Evolutionary conservation across 1,140 invertebrate species (phyloP).

Genomic region (Drosophila obscura): DNA sequence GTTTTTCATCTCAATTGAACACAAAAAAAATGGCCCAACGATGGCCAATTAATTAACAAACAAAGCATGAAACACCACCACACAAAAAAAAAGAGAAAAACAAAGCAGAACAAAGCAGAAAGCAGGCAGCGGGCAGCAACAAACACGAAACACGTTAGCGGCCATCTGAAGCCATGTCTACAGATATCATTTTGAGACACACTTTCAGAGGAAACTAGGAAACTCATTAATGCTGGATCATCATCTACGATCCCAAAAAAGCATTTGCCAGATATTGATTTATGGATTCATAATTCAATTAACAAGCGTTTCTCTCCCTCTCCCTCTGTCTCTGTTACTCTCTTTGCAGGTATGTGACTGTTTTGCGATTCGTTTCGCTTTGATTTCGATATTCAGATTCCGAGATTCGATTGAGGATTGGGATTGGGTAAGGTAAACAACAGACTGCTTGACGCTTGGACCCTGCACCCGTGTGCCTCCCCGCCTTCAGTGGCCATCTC

Average conservation of each 20-base stretch:
- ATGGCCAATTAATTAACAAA: conserved; percentile 75
- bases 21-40: conserved; percentile 8
- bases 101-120: conserved; percentile 4
- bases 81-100: not conserved
- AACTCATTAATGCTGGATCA: too few relatives aligned
- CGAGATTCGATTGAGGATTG: not conserved
- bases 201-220: too few relatives aligned
- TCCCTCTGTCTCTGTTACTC: too few relatives aligned
- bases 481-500: conserved; percentile 39
- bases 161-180: too few relatives aligned
- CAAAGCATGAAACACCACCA: conserved; percentile 55
- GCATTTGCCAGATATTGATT: too few relatives aligned
- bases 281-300: too few relatives aligned
- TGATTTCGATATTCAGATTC: conserved; percentile 1
- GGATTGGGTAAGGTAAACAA: conserved; percentile 44
- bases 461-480: not conserved
- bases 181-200: too few relatives aligned
- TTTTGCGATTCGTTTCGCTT: too few relatives aligned
- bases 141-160: too few relatives aligned
- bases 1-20: conserved; percentile 40
- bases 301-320: too few relatives aligned
- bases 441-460: conserved; percentile 59
- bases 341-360: too few relatives aligned
- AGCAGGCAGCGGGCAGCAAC: conserved; percentile 7
- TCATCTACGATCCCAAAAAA: too few relatives aligned